Evolutionary conservation across 2,888 invertebrate genomes (phyloP).

Genomic region (Synergus laeviventris): DNA sequence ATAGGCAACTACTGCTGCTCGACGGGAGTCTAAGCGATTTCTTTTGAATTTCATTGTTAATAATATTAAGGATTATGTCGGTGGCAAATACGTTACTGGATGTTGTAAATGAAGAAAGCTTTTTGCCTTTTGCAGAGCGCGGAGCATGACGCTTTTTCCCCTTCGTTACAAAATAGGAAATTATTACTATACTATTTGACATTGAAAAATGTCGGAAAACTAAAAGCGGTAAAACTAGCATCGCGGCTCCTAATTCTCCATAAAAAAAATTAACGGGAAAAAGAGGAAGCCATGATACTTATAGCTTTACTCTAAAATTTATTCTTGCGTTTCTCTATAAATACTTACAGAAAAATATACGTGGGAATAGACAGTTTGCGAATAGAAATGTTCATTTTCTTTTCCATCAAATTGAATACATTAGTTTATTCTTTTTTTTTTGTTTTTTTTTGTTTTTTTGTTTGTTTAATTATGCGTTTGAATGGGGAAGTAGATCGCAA

Average conservation of each 20-base stretch:
- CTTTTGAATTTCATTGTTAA: slow-evolving; percentile 8
- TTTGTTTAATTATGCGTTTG: not conserved
- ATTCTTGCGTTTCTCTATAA: not conserved
- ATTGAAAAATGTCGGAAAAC: not conserved
- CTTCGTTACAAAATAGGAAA: slow-evolving; percentile 3
- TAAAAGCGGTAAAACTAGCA: too few relatives aligned
- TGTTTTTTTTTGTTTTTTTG: not conserved
- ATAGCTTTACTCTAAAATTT: not conserved
- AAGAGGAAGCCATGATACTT: too few relatives aligned
- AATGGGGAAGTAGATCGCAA: not conserved
- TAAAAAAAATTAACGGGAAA: too few relatives aligned
- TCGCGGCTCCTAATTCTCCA: too few relatives aligned
- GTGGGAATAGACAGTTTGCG: not conserved
- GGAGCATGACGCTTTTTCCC: not conserved
- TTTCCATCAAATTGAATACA: not conserved
- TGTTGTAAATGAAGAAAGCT: slow-evolving; percentile 7
- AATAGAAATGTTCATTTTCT: too few relatives aligned
- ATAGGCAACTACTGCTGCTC: not conserved
- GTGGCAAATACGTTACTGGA: not conserved
- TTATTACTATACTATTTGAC: too few relatives aligned
- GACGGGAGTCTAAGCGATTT: slow-evolving; percentile 14
- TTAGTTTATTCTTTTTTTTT: not conserved
- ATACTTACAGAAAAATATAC: not conserved
- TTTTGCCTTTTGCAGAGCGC: not conserved
- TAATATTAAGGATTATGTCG: not conserved